Conservation (phyloP, 2,113 vertebrate species). For the Aepyceros melampus region DNA sequence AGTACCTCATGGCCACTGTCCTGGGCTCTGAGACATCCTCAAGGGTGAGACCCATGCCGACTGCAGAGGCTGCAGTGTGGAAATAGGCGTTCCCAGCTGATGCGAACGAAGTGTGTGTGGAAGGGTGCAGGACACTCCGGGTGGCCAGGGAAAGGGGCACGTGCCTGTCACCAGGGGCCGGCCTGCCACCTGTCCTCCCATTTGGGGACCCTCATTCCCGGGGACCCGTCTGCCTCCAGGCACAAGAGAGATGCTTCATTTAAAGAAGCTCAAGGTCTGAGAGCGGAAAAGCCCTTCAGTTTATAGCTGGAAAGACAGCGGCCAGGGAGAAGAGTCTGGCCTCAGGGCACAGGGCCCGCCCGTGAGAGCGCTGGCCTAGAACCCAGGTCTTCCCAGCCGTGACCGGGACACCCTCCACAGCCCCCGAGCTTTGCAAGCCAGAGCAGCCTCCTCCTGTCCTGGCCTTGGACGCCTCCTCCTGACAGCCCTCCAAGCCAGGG, state of each 20-base stretch:
- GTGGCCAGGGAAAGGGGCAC: not conserved
- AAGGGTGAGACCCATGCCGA: not conserved
- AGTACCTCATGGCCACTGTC: not conserved
- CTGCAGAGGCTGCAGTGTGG: not conserved
- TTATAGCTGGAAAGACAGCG: not conserved
- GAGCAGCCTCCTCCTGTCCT: not conserved
- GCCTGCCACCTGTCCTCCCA: not conserved
- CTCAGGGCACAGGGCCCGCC: not conserved
- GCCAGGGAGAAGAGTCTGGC: not conserved
- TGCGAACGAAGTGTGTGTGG: not conserved
- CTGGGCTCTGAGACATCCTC: not conserved
- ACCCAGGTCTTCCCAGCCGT: not conserved
- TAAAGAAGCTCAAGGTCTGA: not conserved
- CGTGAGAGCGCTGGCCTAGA: not conserved
- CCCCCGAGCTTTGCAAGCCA: not conserved
- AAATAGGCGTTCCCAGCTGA: not conserved
- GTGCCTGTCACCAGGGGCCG: not conserved
- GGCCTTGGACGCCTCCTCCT: not conserved
- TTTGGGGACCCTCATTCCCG: not conserved
- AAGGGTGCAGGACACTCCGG: not conserved
- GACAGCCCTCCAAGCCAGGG: not conserved
- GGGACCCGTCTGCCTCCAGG: not conserved
- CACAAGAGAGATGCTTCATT: not conserved
- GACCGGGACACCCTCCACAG: not conserved
- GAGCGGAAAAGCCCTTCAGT: not conserved